A percentile compares a stretch with the other conserved stretches of the same genome.
Conservation (phyloP, 1,140 invertebrate species). For the Vanessa tameamea region DNA sequence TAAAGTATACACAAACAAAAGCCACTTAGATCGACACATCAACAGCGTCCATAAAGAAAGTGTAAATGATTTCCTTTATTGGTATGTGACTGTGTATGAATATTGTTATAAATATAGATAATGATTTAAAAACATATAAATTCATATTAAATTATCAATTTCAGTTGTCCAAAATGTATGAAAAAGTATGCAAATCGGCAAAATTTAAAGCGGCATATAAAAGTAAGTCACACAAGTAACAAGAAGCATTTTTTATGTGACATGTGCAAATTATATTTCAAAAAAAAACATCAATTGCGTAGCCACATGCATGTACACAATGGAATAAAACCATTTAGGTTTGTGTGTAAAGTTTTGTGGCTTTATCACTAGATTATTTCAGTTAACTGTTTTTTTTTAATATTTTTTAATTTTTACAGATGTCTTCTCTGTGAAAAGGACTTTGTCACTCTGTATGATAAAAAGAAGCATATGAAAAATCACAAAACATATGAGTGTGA, state of each 20-base stretch:
- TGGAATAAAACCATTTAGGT: constrained; percentile 76
- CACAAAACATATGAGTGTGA: constrained; percentile 75
- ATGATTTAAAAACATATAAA: no score
- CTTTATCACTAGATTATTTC: neutral
- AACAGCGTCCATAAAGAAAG: constrained; percentile 54
- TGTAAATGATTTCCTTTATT: constrained; percentile 50
- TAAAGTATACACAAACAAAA: constrained; percentile 78
- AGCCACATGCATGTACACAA: constrained; percentile 76
- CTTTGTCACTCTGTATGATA: constrained; percentile 66
- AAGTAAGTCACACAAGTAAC: constrained; percentile 60
- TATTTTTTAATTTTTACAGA: constrained; percentile 42
- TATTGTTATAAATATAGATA: no score
- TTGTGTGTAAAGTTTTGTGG: constrained; percentile 7
- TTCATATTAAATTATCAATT: constrained; percentile 17
- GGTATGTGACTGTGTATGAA: constrained; percentile 46
- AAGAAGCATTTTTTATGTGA: constrained; percentile 64
- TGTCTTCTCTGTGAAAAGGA: constrained; percentile 71
- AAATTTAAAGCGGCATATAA: constrained; percentile 70
- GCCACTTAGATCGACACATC: constrained; percentile 77
- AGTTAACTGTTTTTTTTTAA: neutral
- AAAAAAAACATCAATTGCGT: constrained; percentile 69
- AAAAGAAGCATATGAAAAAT: constrained; percentile 72
- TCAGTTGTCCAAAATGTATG: constrained; percentile 65
- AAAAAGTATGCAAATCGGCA: constrained; percentile 68
- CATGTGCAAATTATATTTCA: constrained; percentile 66